phyloP scores from a whole-genome alignment of 1,140 invertebrate species.

The Subanguina moxae region DNA sequence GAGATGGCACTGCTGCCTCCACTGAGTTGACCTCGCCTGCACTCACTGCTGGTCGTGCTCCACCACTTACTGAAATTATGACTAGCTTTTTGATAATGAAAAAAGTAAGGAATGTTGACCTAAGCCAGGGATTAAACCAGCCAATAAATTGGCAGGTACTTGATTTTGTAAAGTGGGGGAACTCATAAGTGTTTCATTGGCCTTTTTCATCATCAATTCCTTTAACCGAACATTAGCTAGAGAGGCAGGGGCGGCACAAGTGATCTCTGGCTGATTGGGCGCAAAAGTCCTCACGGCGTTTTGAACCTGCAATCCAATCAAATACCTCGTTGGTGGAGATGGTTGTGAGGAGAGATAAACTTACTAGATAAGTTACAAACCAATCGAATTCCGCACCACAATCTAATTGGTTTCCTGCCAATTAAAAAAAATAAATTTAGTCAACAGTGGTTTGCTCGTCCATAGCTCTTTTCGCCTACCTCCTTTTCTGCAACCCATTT shows the following conservation, averaged over 20 bases:
- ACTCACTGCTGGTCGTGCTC: no score
- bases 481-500: no score
- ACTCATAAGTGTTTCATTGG: constrained; percentile 43
- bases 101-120: background rate
- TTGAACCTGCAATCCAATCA: background rate
- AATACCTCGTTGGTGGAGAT: no score
- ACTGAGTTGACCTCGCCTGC: no score
- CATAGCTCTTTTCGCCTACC: no score
- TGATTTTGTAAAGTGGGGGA: no score
- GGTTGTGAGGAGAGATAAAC: no score
- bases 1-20: no score
- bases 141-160: background rate
- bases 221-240: constrained; percentile 44
- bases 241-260: constrained; percentile 41
- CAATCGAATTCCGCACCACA: constrained; percentile 55
- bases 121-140: background rate
- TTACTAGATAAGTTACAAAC: constrained; percentile 54
- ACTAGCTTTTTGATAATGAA: no score
- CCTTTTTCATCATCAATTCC: constrained; percentile 57
- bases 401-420: constrained; percentile 48
- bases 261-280: constrained; percentile 50
- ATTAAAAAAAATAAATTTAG: no score
- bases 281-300: constrained; percentile 56
- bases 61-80: no score
- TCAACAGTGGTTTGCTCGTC: no score